Evolutionary conservation across 2,888 invertebrate genomes (phyloP), one percentile per base, ranked within the genome.

Genomic region (Eueremaeus valkanovi): DNA sequence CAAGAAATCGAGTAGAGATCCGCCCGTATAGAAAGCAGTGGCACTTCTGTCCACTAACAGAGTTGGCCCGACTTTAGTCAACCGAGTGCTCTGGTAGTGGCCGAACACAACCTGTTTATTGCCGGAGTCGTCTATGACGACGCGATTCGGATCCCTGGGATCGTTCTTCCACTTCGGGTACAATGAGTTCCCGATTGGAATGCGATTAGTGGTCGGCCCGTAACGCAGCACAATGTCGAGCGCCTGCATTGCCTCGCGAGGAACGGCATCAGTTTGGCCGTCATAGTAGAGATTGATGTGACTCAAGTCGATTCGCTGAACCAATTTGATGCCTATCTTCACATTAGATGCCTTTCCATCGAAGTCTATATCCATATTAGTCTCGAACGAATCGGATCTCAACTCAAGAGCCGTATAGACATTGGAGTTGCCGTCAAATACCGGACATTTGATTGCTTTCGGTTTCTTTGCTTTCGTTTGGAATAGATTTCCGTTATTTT

Each of bases 201-300:
- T 24, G 11, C 42, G 45, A 24, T 51, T 72, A 0, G 21, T 29
- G 2, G 72, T 33, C 1, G 75, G 55, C 0, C 36, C 87, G 86
- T 99, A 99, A 79, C 99, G 88, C 94, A 99, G 96, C 13, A 99
- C 98, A 72, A 99, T 99, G 86, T 99, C 99, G 81, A 99, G 87
- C 63, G 99, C 99, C 82, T 92, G 92, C 80, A 96, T 95, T 76
- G 98, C 95, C 84, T 99, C 99, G 82, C 93, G 93, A 13, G 99
- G 99, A 81, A 99, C 98, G 83, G 93, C 93, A 81, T 96, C 88
- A 70, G 94, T 93, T 75, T 95, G 89, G 31, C 99, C 99, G 85
- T 98, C 96, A 75, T 99, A 86, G 49, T 98, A 98, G 85, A 99
- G 98, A 86, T 99, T 98, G 79, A 99, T 86, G 78, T 94, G 94